Conservation (phyloP, 1,140 invertebrate genomes). For the Phocides pigmalion region DNA sequence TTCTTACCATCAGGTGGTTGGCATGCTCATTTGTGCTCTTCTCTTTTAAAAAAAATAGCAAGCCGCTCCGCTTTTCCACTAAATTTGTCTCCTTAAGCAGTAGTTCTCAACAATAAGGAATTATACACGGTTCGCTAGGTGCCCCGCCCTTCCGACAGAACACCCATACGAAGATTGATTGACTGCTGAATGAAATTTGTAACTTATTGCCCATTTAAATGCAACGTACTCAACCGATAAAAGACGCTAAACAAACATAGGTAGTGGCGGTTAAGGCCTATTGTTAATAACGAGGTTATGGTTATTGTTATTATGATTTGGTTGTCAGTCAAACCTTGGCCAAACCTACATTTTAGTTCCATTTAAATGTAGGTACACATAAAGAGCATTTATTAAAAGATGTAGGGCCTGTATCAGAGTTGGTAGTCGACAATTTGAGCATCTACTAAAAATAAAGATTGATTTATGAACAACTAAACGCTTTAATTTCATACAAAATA, state of each 20-base stretch:
- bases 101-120: constrained; percentile 54
- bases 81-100: constrained; percentile 20
- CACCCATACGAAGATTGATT: constrained; percentile 36
- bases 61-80: constrained; percentile 25
- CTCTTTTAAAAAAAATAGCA: not conserved
- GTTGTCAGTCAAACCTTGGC: no score
- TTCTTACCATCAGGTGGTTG: no score
- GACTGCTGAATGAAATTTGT: constrained; percentile 40
- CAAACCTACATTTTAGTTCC: no score
- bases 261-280: not conserved
- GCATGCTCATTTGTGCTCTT: no score
- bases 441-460: no score
- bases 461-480: no score
- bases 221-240: constrained; percentile 17
- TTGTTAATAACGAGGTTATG: not conserved
- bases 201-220: constrained; percentile 23
- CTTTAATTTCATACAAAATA: no score
- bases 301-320: no score
- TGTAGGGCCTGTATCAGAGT: no score
- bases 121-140: constrained; percentile 48
- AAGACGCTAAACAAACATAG: constrained; percentile 22
- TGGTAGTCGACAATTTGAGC: no score
- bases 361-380: no score
- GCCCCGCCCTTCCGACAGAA: constrained; percentile 45
- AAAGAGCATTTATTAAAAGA: no score